phyloP scores from a whole-genome alignment of 92 coral and sea anemone genomes.

The Zoanthus gigantus region DNA sequence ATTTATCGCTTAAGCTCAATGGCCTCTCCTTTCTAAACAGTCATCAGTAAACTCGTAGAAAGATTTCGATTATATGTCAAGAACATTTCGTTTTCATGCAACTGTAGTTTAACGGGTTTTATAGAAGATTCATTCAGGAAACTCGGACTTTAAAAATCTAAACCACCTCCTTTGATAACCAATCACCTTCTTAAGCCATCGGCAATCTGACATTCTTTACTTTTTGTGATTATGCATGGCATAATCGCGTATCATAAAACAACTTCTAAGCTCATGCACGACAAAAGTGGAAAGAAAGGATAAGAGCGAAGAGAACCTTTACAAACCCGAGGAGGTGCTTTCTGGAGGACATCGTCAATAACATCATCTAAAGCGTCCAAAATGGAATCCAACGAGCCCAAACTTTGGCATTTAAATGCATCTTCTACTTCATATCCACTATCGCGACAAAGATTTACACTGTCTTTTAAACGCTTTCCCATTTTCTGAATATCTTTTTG shows the following conservation, averaged over 20 bases:
- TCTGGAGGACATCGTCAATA: slow-evolving; percentile 71
- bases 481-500: background rate
- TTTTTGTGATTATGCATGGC: background rate
- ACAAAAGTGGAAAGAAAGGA: background rate
- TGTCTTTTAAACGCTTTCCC: slow-evolving; percentile 39
- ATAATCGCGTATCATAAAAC: background rate
- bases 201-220: background rate
- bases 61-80: background rate
- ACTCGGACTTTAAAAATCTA: background rate
- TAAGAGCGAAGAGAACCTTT: background rate
- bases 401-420: slow-evolving; percentile 40
- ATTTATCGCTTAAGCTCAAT: background rate
- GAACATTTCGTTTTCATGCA: background rate
- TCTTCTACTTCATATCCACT: slow-evolving; percentile 22
- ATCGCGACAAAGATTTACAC: slow-evolving; percentile 22
- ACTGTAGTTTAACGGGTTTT: background rate
- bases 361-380: slow-evolving; percentile 79
- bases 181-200: background rate
- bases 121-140: background rate
- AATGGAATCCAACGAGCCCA: slow-evolving; percentile 62
- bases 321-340: slow-evolving; percentile 83
- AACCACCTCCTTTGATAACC: background rate
- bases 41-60: background rate
- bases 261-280: background rate
- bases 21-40: background rate